Evolutionary conservation across 2,797 vertebrate species (phyloP).

Genomic region (Podargus strigoides): DNA sequence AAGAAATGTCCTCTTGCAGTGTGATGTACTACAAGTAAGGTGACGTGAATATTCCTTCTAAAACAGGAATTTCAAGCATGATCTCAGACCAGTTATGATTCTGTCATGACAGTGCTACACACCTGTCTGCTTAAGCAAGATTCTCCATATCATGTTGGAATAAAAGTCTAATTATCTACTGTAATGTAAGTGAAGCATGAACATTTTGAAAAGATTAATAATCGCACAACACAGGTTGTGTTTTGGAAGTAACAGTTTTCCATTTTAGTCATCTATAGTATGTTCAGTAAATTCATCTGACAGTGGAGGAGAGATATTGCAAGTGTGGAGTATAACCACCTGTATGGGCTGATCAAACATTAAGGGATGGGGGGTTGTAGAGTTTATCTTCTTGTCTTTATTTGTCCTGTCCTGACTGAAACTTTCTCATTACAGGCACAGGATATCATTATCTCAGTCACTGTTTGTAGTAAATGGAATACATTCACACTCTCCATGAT

Average conservation of each 20-base stretch:
- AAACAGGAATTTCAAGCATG: slow-evolving; percentile 7
- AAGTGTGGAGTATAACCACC: not conserved
- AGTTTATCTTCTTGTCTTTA: not conserved
- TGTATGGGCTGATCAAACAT: fast-evolving
- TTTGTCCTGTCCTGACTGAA: not conserved
- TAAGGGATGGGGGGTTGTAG: not conserved
- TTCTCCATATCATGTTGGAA: not conserved
- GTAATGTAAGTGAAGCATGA: slow-evolving; percentile 22
- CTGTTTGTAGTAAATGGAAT: not conserved
- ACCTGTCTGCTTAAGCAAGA: not conserved
- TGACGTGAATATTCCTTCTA: slow-evolving; percentile 17
- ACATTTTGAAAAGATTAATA: slow-evolving; percentile 37
- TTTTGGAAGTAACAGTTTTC: slow-evolving; percentile 7
- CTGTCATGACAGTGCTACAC: not conserved
- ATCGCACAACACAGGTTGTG: not conserved
- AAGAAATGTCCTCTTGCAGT: not conserved
- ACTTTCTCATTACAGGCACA: not conserved
- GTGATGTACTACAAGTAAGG: not conserved
- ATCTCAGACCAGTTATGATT: slow-evolving; percentile 25
- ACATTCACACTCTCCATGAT: not conserved
- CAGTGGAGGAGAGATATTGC: not conserved
- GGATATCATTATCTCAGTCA: not conserved
- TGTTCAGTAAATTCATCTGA: not conserved
- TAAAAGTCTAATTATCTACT: slow-evolving; percentile 45
- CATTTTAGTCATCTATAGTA: slow-evolving; percentile 10